Evolutionary conservation across 2,888 invertebrate species (phyloP), one percentile per base, ranked within the genome.

Genomic region (Drosophila tanythrix): DNA sequence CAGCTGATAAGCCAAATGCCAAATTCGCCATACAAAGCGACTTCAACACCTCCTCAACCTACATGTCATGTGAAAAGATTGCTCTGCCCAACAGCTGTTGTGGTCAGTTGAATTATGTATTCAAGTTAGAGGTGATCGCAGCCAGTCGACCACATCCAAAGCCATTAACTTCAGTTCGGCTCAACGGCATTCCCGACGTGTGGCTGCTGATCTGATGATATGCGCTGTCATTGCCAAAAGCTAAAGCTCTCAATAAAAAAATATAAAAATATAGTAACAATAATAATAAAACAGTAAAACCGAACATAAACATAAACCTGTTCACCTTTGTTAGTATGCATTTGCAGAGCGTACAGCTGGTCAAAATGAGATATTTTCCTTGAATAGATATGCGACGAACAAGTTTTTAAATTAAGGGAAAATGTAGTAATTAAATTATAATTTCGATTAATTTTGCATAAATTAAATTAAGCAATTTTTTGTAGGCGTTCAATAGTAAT

Each of bases 171-270:
- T 31, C 36, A 50, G 31, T 3, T 27, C 7, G 43, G 21, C 27
- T 55, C 27, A n/a, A 18, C 10, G 25, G 25, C 35, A 55, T 38
- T 13, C 3, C 8, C 58, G 31, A 18, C 58, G 50, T 38, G 29
- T 51, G 60, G 36, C 25, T 52, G 33, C 60, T 27, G 60, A 56
- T 72, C 67, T 13, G 40, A 36, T n/a, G 61, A 74, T 77, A 51
- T 66, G 76, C 68, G 10, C 50, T 46, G 76, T 66, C 70, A 67
- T 67, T 62, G 70, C 67, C 79, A 62, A 67, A 53, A 78, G 64
- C 64, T 46, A 21, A 13, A 21, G 58, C 51, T 56, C 60, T 66
- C n/a, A 52, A 38, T 58, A 33, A 11, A 29, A 21, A 31, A 31
- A 51, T n/a, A 10, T 13, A 35, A 27, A 11, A 55, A 6, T 11